phyloP scores from a whole-genome alignment of 2,113 vertebrate species.

The Hypocryptadius cinnamomeus region DNA sequence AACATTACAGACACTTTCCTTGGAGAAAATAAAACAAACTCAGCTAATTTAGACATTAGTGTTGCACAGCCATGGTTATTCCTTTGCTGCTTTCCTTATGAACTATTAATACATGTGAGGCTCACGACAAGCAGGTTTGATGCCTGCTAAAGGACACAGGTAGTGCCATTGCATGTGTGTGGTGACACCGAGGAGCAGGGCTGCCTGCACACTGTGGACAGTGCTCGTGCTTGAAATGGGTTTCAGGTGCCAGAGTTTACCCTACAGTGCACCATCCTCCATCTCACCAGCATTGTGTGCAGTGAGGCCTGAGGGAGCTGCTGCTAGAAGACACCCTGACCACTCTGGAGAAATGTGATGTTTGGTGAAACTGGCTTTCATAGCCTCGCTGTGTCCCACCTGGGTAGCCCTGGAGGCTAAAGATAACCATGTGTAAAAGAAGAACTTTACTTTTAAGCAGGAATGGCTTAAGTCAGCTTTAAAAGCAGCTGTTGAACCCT shows the following conservation, averaged over 20 bases:
- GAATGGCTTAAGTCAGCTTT: background rate
- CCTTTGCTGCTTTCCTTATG: background rate
- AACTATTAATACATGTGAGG: background rate
- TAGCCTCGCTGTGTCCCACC: background rate
- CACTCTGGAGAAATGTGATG: accelerated
- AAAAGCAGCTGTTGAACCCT: background rate
- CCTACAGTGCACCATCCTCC: background rate
- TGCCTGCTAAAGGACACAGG: background rate
- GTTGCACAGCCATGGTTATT: background rate
- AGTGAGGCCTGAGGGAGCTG: background rate
- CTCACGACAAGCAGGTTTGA: background rate
- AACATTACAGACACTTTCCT: background rate
- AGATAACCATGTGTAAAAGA: background rate
- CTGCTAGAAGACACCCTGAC: background rate
- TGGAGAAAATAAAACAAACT: background rate
- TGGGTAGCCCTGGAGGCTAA: background rate
- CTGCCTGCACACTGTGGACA: accelerated
- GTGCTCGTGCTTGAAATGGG: background rate
- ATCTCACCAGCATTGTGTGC: accelerated
- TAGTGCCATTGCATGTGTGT: background rate
- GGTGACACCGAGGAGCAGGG: background rate
- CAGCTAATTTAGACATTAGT: background rate
- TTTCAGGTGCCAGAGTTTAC: background rate
- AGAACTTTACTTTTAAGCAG: background rate
- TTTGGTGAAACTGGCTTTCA: background rate